Percentiles rank a stretch among this genome's conserved stretches.
phyloP scores from a whole-genome alignment of 2,888 invertebrate genomes.

The Sthenelais limicola region DNA sequence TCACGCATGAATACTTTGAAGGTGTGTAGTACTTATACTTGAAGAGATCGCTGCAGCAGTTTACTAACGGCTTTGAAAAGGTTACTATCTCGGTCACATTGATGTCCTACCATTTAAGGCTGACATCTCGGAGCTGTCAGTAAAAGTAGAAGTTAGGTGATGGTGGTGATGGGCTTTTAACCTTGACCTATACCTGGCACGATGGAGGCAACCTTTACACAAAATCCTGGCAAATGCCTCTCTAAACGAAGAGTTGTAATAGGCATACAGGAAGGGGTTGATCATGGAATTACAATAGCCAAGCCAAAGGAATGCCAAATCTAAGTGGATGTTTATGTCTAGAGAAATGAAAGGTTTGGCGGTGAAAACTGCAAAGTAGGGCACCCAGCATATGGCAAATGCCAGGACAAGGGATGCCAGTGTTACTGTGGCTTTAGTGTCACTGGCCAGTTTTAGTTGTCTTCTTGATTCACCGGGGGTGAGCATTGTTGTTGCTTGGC shows the following conservation, averaged over 20 bases:
- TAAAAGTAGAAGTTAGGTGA: constrained; percentile 20
- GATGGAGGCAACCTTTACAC: constrained; percentile 44
- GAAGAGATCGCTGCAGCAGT: too few relatives aligned
- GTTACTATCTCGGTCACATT: too few relatives aligned
- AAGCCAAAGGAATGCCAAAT: constrained; percentile 51
- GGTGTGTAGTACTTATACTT: too few relatives aligned
- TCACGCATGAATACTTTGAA: too few relatives aligned
- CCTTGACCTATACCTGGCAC: constrained; percentile 10
- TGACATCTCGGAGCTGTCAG: constrained; percentile 38
- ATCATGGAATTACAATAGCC: constrained; percentile 53
- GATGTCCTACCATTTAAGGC: constrained; percentile 35
- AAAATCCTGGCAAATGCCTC: constrained; percentile 51
- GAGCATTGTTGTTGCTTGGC: constrained; percentile 38
- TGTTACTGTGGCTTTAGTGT: constrained; percentile 54
- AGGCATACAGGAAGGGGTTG: constrained; percentile 55
- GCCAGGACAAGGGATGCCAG: constrained; percentile 53
- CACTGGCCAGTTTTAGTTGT: constrained; percentile 45
- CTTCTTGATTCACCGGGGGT: constrained; percentile 14
- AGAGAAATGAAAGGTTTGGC: constrained; percentile 49
- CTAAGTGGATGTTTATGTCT: constrained; percentile 46
- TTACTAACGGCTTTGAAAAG: too few relatives aligned
- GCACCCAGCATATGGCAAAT: constrained; percentile 55
- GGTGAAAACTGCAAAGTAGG: constrained; percentile 53
- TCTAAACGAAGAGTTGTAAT: constrained; percentile 54
- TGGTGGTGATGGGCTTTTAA: constrained; percentile 23